Conservation (phyloP, 1,140 invertebrate genomes). For the Bacillus rossius region DNA sequence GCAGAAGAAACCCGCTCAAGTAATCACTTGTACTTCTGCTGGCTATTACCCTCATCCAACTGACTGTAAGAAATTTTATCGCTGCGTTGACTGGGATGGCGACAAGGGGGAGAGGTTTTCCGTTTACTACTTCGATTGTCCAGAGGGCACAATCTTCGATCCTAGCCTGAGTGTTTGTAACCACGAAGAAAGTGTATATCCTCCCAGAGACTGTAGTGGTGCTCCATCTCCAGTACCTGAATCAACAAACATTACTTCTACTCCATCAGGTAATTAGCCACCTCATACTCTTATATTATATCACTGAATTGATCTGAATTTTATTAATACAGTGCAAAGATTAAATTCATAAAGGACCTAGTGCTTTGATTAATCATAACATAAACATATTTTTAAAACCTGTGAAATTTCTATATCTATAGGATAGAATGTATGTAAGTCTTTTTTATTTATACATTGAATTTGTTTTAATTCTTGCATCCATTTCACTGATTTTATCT, state of each 20-base stretch:
- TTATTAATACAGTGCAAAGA: no score
- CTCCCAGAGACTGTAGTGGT: slow-evolving; percentile 41
- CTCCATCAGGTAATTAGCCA: not conserved
- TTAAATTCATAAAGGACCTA: no score
- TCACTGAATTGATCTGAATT: no score
- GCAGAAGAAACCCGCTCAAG: slow-evolving; percentile 14
- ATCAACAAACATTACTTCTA: no score
- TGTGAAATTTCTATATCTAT: no score
- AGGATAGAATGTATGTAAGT: no score
- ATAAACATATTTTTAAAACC: no score
- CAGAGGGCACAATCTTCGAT: slow-evolving; percentile 51
- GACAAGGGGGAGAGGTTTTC: slow-evolving; percentile 55
- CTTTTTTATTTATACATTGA: no score
- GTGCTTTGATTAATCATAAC: no score
- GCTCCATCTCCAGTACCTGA: not conserved
- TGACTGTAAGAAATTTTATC: slow-evolving; percentile 65
- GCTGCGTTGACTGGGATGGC: slow-evolving; percentile 55
- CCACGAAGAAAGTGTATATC: slow-evolving; percentile 48
- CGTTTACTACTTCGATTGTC: slow-evolving; percentile 48
- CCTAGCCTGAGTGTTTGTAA: slow-evolving; percentile 47
- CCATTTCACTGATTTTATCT: no score
- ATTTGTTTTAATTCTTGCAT: no score
- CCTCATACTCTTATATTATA: not conserved
- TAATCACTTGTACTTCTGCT: slow-evolving; percentile 43
- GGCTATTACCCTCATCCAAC: slow-evolving; percentile 59